Conservation (phyloP, 2,113 vertebrate genomes). For the Acinonyx jubatus region DNA sequence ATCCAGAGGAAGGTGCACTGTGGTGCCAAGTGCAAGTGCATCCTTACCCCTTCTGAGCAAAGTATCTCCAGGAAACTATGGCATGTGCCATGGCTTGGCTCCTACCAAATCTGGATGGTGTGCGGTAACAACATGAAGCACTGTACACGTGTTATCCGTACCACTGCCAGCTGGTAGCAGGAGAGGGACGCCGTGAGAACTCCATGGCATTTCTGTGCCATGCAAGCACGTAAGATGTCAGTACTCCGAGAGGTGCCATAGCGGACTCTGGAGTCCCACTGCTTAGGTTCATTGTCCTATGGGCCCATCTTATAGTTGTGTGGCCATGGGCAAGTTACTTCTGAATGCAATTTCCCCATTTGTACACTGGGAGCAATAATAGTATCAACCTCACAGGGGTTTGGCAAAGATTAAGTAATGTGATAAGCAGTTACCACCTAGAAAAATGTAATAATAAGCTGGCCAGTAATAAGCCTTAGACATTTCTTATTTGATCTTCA, state of each 20-base stretch:
- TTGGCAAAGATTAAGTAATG: not conserved
- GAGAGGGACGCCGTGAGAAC: accelerated
- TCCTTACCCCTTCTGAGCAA: not conserved
- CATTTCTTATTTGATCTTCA: not conserved
- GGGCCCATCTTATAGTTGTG: not conserved
- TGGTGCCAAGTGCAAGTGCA: not conserved
- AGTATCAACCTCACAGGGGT: not conserved
- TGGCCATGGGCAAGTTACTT: not conserved
- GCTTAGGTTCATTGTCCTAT: accelerated
- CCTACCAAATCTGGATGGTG: not conserved
- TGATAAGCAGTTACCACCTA: not conserved
- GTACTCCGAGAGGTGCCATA: accelerated
- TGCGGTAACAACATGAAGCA: not conserved
- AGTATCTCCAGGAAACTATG: not conserved
- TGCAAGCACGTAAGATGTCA: accelerated
- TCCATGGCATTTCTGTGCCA: not conserved
- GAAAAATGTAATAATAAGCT: not conserved
- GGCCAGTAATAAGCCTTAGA: not conserved
- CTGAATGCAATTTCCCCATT: not conserved
- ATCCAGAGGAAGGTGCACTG: not conserved
- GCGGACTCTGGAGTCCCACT: not conserved
- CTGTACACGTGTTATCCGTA: accelerated
- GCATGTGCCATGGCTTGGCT: accelerated
- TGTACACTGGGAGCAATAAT: not conserved
- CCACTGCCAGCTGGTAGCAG: not conserved